Conservation (phyloP, 2,113 vertebrate species). For the Noctilio leporinus region DNA sequence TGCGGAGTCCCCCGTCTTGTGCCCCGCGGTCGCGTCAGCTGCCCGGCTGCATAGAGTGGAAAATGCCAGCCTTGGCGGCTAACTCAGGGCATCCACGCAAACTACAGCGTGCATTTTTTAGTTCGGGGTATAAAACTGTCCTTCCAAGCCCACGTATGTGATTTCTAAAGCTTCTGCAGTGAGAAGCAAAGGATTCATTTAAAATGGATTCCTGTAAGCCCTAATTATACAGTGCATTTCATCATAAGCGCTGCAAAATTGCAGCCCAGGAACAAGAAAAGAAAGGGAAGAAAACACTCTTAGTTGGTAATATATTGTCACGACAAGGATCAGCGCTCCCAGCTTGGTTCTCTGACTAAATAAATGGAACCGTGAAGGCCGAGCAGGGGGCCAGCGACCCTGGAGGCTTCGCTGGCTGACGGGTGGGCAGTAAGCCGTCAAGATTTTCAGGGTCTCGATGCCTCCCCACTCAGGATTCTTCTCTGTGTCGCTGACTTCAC, state of each 20-base stretch:
- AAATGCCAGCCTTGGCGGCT: slow-evolving; percentile 49
- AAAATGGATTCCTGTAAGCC: slow-evolving; percentile 55
- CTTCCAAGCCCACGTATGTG: neutral
- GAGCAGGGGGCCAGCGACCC: slow-evolving; percentile 25
- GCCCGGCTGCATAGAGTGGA: neutral
- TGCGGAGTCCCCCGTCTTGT: neutral
- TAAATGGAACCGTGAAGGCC: slow-evolving; percentile 55
- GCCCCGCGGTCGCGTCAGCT: slow-evolving; percentile 15
- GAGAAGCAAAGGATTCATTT: slow-evolving; percentile 37
- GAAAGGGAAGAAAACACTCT: slow-evolving; percentile 49
- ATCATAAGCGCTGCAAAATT: slow-evolving; percentile 66
- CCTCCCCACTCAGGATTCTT: neutral
- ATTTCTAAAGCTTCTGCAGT: slow-evolving; percentile 26
- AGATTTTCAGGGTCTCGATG: neutral
- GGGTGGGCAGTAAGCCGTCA: neutral
- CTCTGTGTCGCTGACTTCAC: neutral
- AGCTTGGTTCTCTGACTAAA: slow-evolving; percentile 56
- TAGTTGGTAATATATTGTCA: slow-evolving; percentile 57
- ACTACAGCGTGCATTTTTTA: neutral
- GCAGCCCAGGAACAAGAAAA: slow-evolving; percentile 64
- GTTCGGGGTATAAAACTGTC: neutral
- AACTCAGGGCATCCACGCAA: slow-evolving; percentile 45
- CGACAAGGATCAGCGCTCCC: slow-evolving; percentile 57
- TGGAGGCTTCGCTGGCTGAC: neutral
- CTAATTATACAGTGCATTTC: slow-evolving; percentile 64